Percentiles rank a stretch among this genome's conserved stretches.
Evolutionary conservation across 2,888 invertebrate genomes (phyloP).

Genomic region (Clistopyga incitator): DNA sequence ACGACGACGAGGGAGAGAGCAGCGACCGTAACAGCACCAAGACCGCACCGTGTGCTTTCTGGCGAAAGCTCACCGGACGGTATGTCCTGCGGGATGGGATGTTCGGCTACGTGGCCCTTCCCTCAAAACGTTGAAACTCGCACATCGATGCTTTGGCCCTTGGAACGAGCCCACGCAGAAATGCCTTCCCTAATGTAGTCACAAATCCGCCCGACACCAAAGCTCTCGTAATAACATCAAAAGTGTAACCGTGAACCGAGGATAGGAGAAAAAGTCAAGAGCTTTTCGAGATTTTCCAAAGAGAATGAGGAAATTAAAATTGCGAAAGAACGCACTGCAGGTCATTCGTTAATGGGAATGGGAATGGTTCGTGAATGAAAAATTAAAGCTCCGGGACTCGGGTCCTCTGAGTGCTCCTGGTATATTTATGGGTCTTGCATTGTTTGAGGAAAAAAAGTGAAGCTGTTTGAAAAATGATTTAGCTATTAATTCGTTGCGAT

Average conservation of each 20-base stretch:
- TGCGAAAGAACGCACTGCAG: background rate
- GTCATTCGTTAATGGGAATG: background rate
- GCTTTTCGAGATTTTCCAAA: background rate
- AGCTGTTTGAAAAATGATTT: no score
- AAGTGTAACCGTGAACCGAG: background rate
- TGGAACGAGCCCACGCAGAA: background rate
- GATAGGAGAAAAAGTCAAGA: background rate
- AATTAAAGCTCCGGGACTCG: no score
- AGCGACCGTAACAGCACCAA: conserved; percentile 35
- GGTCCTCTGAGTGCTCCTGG: no score
- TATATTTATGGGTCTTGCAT: no score
- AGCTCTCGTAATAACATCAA: conserved; percentile 3
- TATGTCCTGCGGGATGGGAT: conserved; percentile 30
- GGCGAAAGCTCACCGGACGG: conserved; percentile 31
- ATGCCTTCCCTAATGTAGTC: background rate
- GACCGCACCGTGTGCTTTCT: conserved; percentile 45
- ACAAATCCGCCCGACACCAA: conserved; percentile 1
- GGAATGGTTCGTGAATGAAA: no score
- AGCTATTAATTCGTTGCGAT: no score
- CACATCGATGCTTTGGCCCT: conserved; percentile 11
- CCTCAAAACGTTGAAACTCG: conserved; percentile 30
- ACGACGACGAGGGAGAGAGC: conserved; percentile 8
- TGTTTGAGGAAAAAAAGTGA: no score
- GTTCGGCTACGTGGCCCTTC: conserved; percentile 44
- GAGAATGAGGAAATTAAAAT: background rate